phyloP scores from a whole-genome alignment of 2,113 vertebrate species.

The Eurypyga helias region DNA sequence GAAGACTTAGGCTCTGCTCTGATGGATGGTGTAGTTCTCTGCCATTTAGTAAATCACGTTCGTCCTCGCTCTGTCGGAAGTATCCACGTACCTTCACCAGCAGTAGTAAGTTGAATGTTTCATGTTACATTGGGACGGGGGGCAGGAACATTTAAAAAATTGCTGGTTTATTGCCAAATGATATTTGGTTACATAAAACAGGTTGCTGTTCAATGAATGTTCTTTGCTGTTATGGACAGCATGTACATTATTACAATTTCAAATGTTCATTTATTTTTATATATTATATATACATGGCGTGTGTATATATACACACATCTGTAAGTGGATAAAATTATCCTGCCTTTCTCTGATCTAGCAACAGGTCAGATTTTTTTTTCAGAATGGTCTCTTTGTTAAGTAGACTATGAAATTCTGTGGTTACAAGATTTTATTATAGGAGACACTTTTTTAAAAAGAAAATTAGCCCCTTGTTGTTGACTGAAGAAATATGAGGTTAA shows the following conservation, averaged over 20 bases:
- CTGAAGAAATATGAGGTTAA: background rate
- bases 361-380: background rate
- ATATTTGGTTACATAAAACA: background rate
- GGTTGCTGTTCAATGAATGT: background rate
- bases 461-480: background rate
- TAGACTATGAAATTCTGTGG: background rate
- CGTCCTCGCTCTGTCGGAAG: slow-evolving; percentile 89
- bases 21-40: slow-evolving; percentile 94
- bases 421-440: background rate
- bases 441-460: background rate
- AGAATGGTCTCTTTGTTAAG: background rate
- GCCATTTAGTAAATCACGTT: slow-evolving; percentile 93
- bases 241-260: background rate
- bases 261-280: background rate
- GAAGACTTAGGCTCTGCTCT: slow-evolving; percentile 89
- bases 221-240: background rate
- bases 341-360: background rate
- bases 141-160: background rate
- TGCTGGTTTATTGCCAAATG: background rate
- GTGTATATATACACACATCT: background rate
- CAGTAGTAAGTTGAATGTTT: slow-evolving; percentile 82
- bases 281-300: background rate
- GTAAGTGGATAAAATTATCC: background rate
- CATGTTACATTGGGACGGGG: background rate
- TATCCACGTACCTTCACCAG: slow-evolving; percentile 94